Conservation (phyloP, 2,888 invertebrate genomes). For the Oxytorus armatus region DNA sequence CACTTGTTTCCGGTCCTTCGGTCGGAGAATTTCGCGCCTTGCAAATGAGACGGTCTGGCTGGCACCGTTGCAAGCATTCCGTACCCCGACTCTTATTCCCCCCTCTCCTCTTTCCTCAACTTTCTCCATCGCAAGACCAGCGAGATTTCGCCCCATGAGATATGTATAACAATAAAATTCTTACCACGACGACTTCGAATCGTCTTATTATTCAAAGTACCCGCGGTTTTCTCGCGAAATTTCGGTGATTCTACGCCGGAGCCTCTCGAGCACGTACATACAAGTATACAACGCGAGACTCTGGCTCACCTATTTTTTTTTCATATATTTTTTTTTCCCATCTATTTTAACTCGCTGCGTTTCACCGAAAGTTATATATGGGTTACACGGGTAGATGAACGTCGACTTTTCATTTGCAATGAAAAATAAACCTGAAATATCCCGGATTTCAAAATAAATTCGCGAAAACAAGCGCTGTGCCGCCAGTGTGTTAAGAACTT, state of each 20-base stretch:
- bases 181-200: constrained; percentile 80
- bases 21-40: constrained; percentile 50
- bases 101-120: constrained; percentile 47
- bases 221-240: constrained; percentile 78
- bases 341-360: neutral
- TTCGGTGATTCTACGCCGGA: constrained; percentile 67
- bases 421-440: neutral
- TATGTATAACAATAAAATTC: constrained; percentile 66
- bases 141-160: constrained; percentile 54
- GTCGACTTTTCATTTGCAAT: neutral
- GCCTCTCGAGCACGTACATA: constrained; percentile 2
- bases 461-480: too few species aligned
- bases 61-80: constrained; percentile 80
- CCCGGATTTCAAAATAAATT: neutral
- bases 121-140: constrained; percentile 22
- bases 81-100: constrained; percentile 60
- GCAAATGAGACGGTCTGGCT: constrained; percentile 79
- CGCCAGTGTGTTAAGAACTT: too few species aligned
- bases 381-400: too few species aligned
- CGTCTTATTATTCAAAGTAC: constrained; percentile 83
- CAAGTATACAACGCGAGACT: too few species aligned
- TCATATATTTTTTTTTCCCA: constrained; percentile 25
- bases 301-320: constrained; percentile 53
- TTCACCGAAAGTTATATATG: neutral
- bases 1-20: constrained; percentile 61